These are phyloP conservation scores for Hippocampus abdominalis DNA, from an alignment of 2,113 vertebrate species.

Conservation along the genomic window DNA sequence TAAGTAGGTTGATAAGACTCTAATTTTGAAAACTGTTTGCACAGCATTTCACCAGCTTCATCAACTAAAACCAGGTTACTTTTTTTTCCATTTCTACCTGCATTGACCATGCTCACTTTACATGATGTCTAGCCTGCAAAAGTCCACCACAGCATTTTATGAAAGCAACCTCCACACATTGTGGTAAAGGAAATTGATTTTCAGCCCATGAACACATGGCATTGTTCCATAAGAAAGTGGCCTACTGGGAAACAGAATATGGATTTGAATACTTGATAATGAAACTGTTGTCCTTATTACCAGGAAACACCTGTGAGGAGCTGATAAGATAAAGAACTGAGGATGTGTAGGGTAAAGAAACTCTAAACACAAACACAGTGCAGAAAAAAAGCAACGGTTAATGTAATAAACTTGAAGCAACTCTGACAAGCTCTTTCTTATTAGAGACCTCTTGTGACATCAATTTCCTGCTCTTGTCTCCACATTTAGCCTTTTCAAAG, in stretches of 20 bases:
- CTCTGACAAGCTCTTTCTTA: constrained; percentile 36
- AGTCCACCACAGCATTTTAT: constrained; percentile 26
- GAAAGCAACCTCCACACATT: constrained; percentile 27
- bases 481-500: constrained; percentile 26
- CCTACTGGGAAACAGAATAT: constrained; percentile 24
- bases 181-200: constrained; percentile 47
- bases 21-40: no score
- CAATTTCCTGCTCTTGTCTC: constrained; percentile 21
- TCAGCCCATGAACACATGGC: constrained; percentile 20
- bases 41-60: no score
- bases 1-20: no score
- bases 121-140: constrained; percentile 19
- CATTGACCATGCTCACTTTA: constrained; percentile 18
- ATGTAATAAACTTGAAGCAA: constrained; percentile 59
- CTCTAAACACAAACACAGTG: constrained; percentile 44
- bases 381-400: constrained; percentile 41
- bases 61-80: no score
- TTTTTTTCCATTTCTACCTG: constrained; percentile 3
- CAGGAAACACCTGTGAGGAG: constrained; percentile 52
- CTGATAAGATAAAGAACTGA: constrained; percentile 65
- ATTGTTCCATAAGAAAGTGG: constrained; percentile 47
- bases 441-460: constrained; percentile 29
- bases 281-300: constrained; percentile 56
- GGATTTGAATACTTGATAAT: constrained; percentile 67
- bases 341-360: constrained; percentile 22